Evolutionary conservation across 2,797 vertebrate genomes (phyloP).

Genomic region (Argyrosomus regius): DNA sequence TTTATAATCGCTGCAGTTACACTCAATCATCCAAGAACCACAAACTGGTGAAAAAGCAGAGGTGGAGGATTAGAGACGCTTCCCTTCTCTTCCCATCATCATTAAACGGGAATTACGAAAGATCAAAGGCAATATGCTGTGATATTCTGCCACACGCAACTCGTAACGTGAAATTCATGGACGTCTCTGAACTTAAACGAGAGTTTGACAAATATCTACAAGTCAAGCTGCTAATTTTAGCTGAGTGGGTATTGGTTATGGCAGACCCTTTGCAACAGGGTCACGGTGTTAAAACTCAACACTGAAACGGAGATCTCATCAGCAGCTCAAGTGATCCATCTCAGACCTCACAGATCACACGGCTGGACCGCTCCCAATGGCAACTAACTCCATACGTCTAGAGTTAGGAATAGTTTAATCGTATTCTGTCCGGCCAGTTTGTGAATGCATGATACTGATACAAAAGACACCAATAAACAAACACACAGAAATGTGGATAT

Average conservation of each 20-base stretch:
- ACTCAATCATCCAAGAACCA: conserved; percentile 17
- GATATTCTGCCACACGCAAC: conserved; percentile 26
- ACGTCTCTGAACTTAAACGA: conserved; percentile 51
- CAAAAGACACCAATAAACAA: background rate
- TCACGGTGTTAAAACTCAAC: conserved; percentile 74
- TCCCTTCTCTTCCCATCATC: conserved; percentile 45
- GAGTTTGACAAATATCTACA: conserved; percentile 69
- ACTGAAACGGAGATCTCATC: conserved; percentile 71
- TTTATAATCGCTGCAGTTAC: conserved; percentile 21
- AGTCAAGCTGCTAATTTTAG: conserved; percentile 76
- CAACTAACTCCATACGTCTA: conserved; percentile 11
- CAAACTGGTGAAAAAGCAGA: conserved; percentile 34
- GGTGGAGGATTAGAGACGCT: conserved; percentile 39
- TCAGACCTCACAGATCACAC: conserved; percentile 55
- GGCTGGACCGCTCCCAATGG: conserved; percentile 31
- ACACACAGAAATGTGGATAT: background rate
- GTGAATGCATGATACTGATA: background rate
- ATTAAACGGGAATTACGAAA: conserved; percentile 46
- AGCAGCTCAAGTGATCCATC: conserved; percentile 66
- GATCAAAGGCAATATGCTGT: conserved; percentile 36
- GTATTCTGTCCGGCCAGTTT: background rate
- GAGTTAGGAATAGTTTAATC: background rate
- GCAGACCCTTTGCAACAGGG: conserved; percentile 55
- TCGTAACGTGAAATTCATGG: conserved; percentile 43
- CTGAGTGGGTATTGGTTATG: conserved; percentile 56